Evolutionary conservation across 2,797 vertebrate species (phyloP).

Genomic region (Falco columbarius): DNA sequence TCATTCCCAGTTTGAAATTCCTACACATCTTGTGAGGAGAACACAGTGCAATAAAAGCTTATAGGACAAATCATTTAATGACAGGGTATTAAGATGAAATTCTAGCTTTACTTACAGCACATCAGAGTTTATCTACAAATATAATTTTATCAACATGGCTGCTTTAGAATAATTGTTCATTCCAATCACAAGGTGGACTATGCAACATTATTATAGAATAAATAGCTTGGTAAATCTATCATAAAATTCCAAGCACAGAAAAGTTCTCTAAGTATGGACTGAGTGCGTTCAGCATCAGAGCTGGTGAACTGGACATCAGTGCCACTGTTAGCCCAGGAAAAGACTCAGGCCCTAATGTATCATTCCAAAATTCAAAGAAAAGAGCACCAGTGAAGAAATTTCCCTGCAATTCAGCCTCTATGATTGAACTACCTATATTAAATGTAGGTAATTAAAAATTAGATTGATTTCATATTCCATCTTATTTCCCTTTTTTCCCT

Average conservation of each 20-base stretch:
- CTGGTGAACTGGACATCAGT: not conserved
- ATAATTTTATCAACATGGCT: not conserved
- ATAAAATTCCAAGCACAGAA: not conserved
- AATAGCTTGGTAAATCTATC: not conserved
- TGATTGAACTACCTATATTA: not conserved
- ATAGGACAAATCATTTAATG: not conserved
- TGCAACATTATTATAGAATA: not conserved
- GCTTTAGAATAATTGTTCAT: not conserved
- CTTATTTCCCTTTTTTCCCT: not conserved
- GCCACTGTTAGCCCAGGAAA: not conserved
- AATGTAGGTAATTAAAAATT: not conserved
- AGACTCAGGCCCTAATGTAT: not conserved
- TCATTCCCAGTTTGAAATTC: not conserved
- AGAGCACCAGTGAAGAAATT: not conserved
- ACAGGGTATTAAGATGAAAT: not conserved
- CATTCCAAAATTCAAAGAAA: not conserved
- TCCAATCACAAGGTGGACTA: not conserved
- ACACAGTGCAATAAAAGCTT: not conserved
- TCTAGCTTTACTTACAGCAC: not conserved
- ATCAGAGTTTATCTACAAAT: not conserved
- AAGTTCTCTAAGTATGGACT: not conserved
- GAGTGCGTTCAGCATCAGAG: not conserved
- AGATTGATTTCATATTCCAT: not conserved
- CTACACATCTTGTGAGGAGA: not conserved
- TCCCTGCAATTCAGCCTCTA: not conserved